Evolutionary conservation across 2,797 vertebrate genomes (phyloP).

Genomic region (Aythya fuligula): DNA sequence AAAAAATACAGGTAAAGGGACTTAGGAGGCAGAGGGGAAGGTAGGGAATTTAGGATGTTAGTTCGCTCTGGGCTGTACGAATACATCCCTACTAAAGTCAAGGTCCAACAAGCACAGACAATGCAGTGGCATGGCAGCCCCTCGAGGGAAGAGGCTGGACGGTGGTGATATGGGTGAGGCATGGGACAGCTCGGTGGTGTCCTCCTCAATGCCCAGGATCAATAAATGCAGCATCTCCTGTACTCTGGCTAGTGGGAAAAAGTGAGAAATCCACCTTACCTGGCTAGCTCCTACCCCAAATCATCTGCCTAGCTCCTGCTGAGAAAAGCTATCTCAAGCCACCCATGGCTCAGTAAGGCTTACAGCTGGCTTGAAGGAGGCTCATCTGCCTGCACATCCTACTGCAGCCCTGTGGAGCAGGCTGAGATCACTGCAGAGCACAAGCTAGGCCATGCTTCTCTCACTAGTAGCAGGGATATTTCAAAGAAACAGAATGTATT

Average conservation of each 20-base stretch:
- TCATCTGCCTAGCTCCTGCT: background rate
- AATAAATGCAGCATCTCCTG: background rate
- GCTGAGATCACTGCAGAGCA: background rate
- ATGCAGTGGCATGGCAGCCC: background rate
- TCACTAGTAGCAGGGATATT: background rate
- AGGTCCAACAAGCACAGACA: background rate
- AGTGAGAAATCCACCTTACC: background rate
- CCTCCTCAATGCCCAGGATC: background rate
- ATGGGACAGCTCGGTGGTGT: background rate
- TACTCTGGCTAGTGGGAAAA: background rate
- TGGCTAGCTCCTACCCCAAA: background rate
- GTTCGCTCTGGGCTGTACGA: background rate
- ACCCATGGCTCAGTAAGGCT: background rate
- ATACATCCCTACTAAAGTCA: background rate
- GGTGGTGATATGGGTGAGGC: background rate
- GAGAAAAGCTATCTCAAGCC: background rate
- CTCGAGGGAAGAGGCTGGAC: background rate
- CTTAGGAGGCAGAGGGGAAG: background rate
- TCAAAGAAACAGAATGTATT: constrained; percentile 32
- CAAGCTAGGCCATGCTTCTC: background rate
- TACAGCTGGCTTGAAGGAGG: background rate
- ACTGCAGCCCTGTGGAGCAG: background rate
- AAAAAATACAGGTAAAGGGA: background rate
- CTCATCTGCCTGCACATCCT: background rate
- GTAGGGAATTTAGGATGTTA: background rate